A percentile compares a stretch with the other conserved stretches of the same genome.
Evolutionary conservation across 2,113 vertebrate species (phyloP).

Genomic region (Heloderma charlesbogerti): DNA sequence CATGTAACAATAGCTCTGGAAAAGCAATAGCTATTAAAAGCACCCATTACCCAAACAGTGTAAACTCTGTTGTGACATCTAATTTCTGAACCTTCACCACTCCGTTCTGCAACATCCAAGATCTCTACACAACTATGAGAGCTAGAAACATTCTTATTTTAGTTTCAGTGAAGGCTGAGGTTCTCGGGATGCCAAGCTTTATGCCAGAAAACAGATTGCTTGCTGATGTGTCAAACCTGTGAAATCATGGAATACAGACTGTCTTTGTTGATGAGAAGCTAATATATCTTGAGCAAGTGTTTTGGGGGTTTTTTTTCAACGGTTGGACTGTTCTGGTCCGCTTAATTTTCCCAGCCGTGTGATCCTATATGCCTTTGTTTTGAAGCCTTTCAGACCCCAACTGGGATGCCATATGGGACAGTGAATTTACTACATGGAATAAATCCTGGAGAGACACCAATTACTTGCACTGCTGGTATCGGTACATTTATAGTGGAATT

Average conservation of each 20-base stretch:
- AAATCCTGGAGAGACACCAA: conserved; percentile 91
- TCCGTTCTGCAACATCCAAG: background rate
- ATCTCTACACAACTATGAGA: background rate
- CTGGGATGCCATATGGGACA: conserved; percentile 96
- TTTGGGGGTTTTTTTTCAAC: background rate
- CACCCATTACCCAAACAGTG: background rate
- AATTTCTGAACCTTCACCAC: background rate
- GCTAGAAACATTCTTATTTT: background rate
- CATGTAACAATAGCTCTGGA: background rate
- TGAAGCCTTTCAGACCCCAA: conserved; percentile 94
- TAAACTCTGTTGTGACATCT: background rate
- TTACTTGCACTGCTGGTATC: conserved; percentile 96
- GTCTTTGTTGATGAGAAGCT: background rate
- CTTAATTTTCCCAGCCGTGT: background rate
- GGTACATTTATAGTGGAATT: conserved; percentile 99
- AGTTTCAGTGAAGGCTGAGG: background rate
- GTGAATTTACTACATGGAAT: conserved; percentile 94
- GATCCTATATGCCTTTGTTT: background rate
- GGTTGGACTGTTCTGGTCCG: background rate
- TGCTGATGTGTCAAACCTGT: background rate
- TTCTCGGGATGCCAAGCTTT: too few relatives aligned
- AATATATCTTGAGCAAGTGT: background rate
- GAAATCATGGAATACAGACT: background rate
- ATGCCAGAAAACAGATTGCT: background rate
- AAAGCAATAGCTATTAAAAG: background rate